Evolutionary conservation across 2,797 vertebrate genomes (phyloP).

Genomic region (Leptoclinus maculatus): DNA sequence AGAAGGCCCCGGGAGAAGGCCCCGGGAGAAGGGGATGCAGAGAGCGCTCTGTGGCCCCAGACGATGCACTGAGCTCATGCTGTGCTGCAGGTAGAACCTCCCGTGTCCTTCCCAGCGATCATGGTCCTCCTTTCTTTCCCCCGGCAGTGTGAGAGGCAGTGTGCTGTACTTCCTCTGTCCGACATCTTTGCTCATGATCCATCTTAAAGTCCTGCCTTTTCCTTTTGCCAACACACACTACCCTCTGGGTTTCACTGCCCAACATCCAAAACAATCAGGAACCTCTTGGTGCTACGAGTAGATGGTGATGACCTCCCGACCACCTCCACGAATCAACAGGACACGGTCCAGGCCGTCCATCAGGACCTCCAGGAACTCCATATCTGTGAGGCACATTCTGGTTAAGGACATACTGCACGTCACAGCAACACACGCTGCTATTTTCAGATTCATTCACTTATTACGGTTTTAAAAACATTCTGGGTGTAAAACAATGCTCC

Average conservation of each 20-base stretch:
- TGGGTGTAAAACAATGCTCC: background rate
- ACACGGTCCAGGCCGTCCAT: conserved; percentile 92
- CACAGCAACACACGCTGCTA: background rate
- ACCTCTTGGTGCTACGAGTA: conserved; percentile 86
- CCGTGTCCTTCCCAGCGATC: background rate
- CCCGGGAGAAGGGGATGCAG: background rate
- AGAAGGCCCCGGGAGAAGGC: too few species aligned
- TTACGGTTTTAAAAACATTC: background rate
- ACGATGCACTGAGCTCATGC: background rate
- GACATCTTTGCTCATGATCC: background rate
- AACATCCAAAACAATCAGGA: background rate
- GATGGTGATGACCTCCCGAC: conserved; percentile 97
- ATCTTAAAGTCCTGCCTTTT: background rate
- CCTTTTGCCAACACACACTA: background rate
- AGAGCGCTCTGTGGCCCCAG: background rate
- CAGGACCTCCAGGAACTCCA: conserved; percentile 97
- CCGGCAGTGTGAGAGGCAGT: background rate
- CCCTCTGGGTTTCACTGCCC: background rate
- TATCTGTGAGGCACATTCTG: conserved; percentile 84
- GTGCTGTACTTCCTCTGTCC: conserved; percentile 2
- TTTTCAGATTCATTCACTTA: background rate
- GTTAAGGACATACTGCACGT: conserved; percentile 78
- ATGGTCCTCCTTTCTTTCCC: background rate
- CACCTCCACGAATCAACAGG: conserved; percentile 93
- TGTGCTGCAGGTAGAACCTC: background rate